Percentiles rank a stretch among this genome's conserved stretches.
Conservation (phyloP, 2,797 vertebrate species). For the Eulemur albifrons region DNA sequence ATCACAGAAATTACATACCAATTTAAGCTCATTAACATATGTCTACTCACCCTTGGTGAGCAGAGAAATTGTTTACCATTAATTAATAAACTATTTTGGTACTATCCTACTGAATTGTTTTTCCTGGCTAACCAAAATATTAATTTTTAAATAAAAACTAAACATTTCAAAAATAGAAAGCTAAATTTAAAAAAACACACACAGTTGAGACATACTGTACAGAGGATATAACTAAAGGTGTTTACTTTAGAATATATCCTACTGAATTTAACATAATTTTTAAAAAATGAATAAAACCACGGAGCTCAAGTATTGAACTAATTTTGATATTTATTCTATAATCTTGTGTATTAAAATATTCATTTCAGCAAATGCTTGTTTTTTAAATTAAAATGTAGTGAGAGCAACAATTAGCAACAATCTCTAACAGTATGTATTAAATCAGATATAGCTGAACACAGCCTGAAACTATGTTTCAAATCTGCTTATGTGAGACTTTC, state of each 20-base stretch:
- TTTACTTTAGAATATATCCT: background rate
- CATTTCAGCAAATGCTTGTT: background rate
- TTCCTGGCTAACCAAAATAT: background rate
- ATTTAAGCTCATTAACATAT: background rate
- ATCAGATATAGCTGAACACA: background rate
- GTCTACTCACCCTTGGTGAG: background rate
- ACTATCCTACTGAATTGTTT: background rate
- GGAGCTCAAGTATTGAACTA: background rate
- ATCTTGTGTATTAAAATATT: background rate
- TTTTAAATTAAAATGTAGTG: background rate
- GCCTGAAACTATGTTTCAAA: background rate
- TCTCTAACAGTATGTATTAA: background rate
- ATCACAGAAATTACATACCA: background rate
- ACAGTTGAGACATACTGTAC: background rate
- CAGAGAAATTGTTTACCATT: background rate
- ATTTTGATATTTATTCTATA: background rate
- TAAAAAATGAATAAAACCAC: background rate
- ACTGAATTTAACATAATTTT: background rate
- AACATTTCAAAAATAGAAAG: background rate
- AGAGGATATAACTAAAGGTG: background rate
- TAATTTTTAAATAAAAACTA: conserved; percentile 36
- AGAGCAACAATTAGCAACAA: background rate
- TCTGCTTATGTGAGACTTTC: background rate
- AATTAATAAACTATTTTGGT: background rate
- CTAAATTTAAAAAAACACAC: background rate